These are phyloP conservation scores for Platalea minor DNA, from an alignment of 2,797 vertebrate species.

Conservation along the genomic window DNA sequence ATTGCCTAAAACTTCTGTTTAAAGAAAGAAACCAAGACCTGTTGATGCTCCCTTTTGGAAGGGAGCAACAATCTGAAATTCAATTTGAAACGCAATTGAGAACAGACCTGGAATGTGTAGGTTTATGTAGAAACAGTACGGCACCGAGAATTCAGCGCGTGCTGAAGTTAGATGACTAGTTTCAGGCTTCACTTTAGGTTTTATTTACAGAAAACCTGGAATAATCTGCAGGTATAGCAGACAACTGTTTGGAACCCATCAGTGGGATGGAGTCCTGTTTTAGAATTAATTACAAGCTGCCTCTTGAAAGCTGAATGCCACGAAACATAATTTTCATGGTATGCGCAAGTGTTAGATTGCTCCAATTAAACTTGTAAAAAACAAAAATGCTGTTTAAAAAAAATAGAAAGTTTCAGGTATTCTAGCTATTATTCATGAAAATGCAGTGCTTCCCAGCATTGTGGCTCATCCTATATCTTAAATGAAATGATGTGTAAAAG, in stretches of 20 bases:
- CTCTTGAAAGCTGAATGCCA: not conserved
- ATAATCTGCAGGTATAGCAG: not conserved
- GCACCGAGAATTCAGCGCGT: not conserved
- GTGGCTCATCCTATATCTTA: conserved; percentile 35
- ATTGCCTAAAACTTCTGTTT: not conserved
- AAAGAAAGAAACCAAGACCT: not conserved
- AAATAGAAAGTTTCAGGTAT: not conserved
- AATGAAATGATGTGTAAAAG: conserved; percentile 60
- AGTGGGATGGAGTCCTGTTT: not conserved
- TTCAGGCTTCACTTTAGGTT: not conserved
- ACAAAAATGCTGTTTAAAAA: not conserved
- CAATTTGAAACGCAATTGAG: not conserved
- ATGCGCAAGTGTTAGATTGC: not conserved
- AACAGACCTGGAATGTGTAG: not conserved
- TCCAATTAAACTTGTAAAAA: not conserved
- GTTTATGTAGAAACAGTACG: not conserved
- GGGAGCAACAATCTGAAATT: not conserved
- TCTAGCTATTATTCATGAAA: conserved; percentile 24
- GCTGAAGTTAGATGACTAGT: not conserved
- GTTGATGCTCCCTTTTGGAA: not conserved
- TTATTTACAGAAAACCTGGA: conserved; percentile 9
- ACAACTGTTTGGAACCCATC: not conserved
- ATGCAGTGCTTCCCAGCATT: not conserved
- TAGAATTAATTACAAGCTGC: not conserved
- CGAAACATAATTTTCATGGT: not conserved